These are phyloP conservation scores for Pseudorhiza aurosa DNA, from an alignment of 30 jellyfish, hydroid and myxozoan species.

Conservation along the genomic window DNA sequence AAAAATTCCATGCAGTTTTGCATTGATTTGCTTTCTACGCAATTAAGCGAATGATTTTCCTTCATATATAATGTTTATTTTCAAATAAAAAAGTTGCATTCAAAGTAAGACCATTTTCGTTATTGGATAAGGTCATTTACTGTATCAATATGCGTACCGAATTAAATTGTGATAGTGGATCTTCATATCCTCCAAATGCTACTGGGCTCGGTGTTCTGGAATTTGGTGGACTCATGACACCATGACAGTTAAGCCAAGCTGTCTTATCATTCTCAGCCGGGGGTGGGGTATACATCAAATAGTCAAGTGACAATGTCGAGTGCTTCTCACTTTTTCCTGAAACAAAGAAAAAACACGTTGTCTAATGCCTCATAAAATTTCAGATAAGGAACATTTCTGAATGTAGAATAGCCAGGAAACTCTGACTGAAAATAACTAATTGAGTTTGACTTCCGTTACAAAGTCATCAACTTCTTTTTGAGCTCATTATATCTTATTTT, in stretches of 20 bases:
- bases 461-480: no score
- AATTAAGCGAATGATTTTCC: no score
- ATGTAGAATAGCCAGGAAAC: no score
- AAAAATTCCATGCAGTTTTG: no score
- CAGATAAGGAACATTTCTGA: no score
- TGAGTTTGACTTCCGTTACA: no score
- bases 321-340: constrained; percentile 14
- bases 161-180: constrained; percentile 56
- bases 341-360: no score
- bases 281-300: constrained; percentile 79
- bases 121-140: no score
- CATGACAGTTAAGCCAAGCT: constrained; percentile 34
- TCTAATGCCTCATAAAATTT: no score
- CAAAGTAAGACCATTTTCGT: neutral
- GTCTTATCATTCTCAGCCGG: constrained; percentile 31
- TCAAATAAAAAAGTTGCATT: neutral
- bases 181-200: constrained; percentile 52
- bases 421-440: no score
- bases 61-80: neutral
- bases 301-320: constrained; percentile 44
- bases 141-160: constrained; percentile 54
- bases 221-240: constrained; percentile 77
- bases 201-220: constrained; percentile 87
- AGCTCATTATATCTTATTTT: no score
- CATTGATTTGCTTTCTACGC: no score